Percentiles rank a stretch among this genome's conserved stretches.
Conservation (phyloP, 2,797 vertebrate species). For the Acipenser ruthenus region DNA sequence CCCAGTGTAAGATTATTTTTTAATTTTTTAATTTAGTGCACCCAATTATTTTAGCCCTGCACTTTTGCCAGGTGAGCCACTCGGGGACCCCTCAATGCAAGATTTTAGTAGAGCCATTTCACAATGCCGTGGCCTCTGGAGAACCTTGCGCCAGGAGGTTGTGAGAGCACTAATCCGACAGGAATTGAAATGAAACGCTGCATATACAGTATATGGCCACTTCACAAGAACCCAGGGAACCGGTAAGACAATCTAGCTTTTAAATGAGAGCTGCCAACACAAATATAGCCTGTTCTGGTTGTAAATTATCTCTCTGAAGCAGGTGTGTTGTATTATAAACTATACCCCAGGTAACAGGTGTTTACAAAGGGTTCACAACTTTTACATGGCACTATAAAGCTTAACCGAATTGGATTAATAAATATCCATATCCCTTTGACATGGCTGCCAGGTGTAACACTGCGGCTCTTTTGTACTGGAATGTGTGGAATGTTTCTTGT, state of each 20-base stretch:
- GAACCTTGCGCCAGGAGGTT: neutral
- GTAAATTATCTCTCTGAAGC: conserved; percentile 30
- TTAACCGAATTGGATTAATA: too few species aligned
- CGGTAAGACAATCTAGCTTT: neutral
- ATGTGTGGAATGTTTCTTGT: too few species aligned
- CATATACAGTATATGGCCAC: neutral
- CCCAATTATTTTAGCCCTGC: too few species aligned
- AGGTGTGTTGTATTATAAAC: conserved; percentile 30
- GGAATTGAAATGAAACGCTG: neutral
- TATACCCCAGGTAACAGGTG: neutral
- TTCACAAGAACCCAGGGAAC: neutral
- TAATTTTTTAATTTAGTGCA: too few species aligned
- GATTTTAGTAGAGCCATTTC: neutral
- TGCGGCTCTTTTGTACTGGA: too few species aligned
- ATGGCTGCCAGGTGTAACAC: too few species aligned
- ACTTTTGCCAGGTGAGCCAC: too few species aligned
- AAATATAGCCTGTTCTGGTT: conserved; percentile 30
- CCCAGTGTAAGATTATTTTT: neutral
- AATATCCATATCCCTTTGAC: too few species aligned
- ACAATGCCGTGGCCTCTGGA: neutral
- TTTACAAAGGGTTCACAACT: too few species aligned
- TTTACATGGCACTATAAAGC: too few species aligned
- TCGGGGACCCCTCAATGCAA: neutral
- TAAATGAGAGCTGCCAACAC: conserved; percentile 28
- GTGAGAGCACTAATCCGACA: neutral